Evolutionary conservation across 2,113 vertebrate species (phyloP).

Genomic region (Oplegnathus fasciatus): DNA sequence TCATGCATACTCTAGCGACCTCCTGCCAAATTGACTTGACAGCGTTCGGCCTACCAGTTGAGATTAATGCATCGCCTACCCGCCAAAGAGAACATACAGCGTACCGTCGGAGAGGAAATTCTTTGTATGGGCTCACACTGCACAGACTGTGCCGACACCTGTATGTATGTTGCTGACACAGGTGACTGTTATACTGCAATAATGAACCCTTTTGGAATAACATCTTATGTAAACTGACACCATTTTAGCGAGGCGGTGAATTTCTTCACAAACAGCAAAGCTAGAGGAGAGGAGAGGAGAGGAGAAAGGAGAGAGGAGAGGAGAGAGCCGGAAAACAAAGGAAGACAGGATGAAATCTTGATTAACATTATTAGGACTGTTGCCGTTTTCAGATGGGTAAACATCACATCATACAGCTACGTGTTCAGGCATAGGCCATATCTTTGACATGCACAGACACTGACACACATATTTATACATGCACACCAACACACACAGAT

Average conservation of each 20-base stretch:
- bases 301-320: constrained; percentile 24
- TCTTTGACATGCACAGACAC: constrained; percentile 59
- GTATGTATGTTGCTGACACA: constrained; percentile 24
- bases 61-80: constrained; percentile 54
- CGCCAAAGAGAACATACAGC: constrained; percentile 42
- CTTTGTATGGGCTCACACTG: constrained; percentile 17
- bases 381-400: constrained; percentile 29
- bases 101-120: constrained; percentile 8
- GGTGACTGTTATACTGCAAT: constrained; percentile 25
- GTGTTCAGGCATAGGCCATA: constrained; percentile 47
- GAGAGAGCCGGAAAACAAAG: constrained; percentile 51
- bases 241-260: constrained; percentile 67
- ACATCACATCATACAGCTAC: constrained; percentile 37
- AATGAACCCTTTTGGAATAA: constrained; percentile 31
- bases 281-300: constrained; percentile 23
- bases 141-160: constrained; percentile 18
- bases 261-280: constrained; percentile 50
- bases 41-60: constrained; percentile 46
- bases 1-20: constrained; percentile 60
- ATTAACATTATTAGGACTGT: constrained; percentile 36
- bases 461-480: constrained; percentile 49
- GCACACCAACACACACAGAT: constrained; percentile 51
- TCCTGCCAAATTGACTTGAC: constrained; percentile 59
- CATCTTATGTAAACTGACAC: constrained; percentile 72
- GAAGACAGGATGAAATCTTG: constrained; percentile 40